Evolutionary conservation across 1,140 invertebrate genomes (phyloP).

Genomic region (Drosophila tani): DNA sequence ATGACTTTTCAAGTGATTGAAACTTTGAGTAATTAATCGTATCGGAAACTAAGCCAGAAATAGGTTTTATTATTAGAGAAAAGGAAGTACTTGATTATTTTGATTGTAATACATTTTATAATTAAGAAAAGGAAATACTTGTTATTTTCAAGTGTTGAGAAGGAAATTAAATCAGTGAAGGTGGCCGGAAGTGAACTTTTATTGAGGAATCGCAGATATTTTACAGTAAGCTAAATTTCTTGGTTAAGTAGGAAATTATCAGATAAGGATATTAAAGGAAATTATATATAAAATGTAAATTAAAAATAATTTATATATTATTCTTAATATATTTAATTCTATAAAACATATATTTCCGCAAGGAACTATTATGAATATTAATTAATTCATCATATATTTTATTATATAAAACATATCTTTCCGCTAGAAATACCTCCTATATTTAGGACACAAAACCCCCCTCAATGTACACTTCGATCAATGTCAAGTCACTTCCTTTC

Average conservation of each 20-base stretch:
- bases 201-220: not conserved
- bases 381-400: too few relatives aligned
- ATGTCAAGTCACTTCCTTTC: conserved; percentile 1
- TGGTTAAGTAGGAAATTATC: not conserved
- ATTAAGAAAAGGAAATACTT: not conserved
- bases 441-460: not conserved
- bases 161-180: conserved; percentile 1
- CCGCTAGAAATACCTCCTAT: too few relatives aligned
- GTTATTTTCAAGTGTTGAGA: not conserved
- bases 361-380: too few relatives aligned
- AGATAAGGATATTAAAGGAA: not conserved
- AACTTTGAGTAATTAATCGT: not conserved
- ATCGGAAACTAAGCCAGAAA: not conserved
- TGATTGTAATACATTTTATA: not conserved
- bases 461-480: conserved; percentile 11
- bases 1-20: not conserved
- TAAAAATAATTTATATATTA: too few relatives aligned
- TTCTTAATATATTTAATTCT: too few relatives aligned
- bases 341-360: too few relatives aligned
- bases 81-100: conserved; percentile 6
- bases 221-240: not conserved
- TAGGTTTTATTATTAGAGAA: not conserved
- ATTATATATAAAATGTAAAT: too few relatives aligned
- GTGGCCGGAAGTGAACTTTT: not conserved
- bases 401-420: too few relatives aligned